A percentile compares a stretch with the other conserved stretches of the same genome.
Evolutionary conservation across 2,113 vertebrate genomes (phyloP).

Genomic region (Laterallus jamaicensis): DNA sequence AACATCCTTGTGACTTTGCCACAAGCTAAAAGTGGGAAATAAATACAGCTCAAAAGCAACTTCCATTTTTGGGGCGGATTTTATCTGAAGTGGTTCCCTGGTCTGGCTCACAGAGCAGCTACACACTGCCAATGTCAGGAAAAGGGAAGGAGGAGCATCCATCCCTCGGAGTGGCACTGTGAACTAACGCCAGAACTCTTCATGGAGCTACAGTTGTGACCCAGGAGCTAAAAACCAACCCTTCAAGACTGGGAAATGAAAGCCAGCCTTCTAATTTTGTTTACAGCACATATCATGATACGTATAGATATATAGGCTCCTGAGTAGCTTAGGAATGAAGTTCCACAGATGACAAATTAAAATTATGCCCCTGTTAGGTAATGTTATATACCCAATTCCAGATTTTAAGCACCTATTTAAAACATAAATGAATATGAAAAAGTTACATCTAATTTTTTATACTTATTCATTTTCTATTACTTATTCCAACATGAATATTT

Average conservation of each 20-base stretch:
- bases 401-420: neutral
- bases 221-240: neutral
- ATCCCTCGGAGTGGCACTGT: accelerated
- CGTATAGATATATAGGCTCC: neutral
- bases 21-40: neutral
- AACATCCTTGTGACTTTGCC: neutral
- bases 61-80: neutral
- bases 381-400: neutral
- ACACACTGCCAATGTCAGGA: neutral
- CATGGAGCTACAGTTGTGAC: neutral
- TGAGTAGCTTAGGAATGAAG: neutral
- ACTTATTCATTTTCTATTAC: neutral
- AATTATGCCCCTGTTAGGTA: neutral
- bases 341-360: neutral
- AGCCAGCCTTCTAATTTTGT: neutral
- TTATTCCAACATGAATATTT: neutral
- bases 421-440: neutral
- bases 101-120: neutral
- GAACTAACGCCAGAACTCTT: neutral
- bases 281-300: neutral
- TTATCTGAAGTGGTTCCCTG: neutral
- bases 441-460: neutral
- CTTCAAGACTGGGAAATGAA: neutral
- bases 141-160: neutral
- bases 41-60: neutral